Evolutionary conservation across 2,888 invertebrate species (phyloP).

Genomic region (Chironomus riparius): DNA sequence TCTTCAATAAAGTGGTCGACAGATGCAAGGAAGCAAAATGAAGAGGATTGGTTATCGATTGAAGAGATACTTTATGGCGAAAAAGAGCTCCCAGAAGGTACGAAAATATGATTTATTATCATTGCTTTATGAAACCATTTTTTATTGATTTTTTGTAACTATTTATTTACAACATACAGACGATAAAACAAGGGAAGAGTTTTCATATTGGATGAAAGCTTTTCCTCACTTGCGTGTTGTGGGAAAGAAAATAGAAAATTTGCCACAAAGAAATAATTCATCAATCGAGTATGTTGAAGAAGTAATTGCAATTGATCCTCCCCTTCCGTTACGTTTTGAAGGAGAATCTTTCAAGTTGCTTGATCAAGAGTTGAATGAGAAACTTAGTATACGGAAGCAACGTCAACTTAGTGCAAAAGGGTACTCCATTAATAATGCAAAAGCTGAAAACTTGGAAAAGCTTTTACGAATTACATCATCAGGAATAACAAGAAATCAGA

Average conservation of each 20-base stretch:
- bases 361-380: slow-evolving; percentile 20
- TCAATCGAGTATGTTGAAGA: slow-evolving; percentile 22
- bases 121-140: background rate
- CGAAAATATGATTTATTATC: background rate
- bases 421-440: background rate
- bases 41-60: slow-evolving; percentile 40
- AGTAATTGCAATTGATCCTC: slow-evolving; percentile 27
- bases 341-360: slow-evolving; percentile 2
- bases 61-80: slow-evolving; percentile 39
- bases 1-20: slow-evolving; percentile 43
- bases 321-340: background rate
- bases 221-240: slow-evolving; percentile 34
- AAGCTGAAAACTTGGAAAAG: slow-evolving; percentile 13
- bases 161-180: slow-evolving; percentile 28
- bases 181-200: slow-evolving; percentile 37
- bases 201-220: slow-evolving; percentile 39
- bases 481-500: background rate
- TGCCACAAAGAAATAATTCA: background rate
- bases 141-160: slow-evolving; percentile 2
- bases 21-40: slow-evolving; percentile 42
- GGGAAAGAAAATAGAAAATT: slow-evolving; percentile 20
- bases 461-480: slow-evolving; percentile 17
- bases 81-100: slow-evolving; percentile 31
- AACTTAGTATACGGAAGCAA: slow-evolving; percentile 7
- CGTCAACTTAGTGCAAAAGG: slow-evolving; percentile 1